Conservation (phyloP, 2,888 invertebrate species). For the Notodonta dromedarius region DNA sequence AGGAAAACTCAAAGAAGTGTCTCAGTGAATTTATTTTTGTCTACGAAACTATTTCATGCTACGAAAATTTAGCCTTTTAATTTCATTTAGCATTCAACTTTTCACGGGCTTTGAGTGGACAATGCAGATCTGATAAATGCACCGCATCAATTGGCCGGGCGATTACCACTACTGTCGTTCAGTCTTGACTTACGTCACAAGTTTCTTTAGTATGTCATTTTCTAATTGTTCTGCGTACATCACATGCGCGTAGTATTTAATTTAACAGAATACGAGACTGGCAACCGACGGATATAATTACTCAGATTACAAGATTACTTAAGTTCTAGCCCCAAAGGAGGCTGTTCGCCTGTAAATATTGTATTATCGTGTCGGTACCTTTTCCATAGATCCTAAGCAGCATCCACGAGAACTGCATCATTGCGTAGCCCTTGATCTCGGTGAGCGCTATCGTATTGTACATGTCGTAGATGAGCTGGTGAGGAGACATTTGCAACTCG, state of each 20-base stretch:
- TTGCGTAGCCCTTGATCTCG: conserved; percentile 93
- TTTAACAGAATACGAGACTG: too few species aligned
- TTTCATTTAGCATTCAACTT: neutral
- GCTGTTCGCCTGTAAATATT: neutral
- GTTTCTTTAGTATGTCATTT: neutral
- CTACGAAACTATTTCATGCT: neutral
- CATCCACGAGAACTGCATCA: conserved; percentile 96
- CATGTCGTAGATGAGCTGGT: conserved; percentile 92
- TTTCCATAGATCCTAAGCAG: conserved; percentile 89
- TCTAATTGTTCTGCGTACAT: too few species aligned
- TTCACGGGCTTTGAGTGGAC: neutral
- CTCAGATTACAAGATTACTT: too few species aligned
- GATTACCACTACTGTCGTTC: neutral
- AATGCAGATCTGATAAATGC: neutral
- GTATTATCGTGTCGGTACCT: conserved; percentile 78
- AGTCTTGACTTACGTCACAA: neutral
- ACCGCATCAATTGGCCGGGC: neutral
- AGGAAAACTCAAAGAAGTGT: neutral
- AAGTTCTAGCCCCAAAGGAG: too few species aligned
- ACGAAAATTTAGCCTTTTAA: neutral
- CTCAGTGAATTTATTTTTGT: neutral
- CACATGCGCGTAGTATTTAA: too few species aligned
- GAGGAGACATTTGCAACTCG: conserved; percentile 89
- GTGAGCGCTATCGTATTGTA: conserved; percentile 92
- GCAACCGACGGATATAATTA: too few species aligned